Evolutionary conservation across 2,888 invertebrate species (phyloP).

Genomic region (Xestia ashworthii): DNA sequence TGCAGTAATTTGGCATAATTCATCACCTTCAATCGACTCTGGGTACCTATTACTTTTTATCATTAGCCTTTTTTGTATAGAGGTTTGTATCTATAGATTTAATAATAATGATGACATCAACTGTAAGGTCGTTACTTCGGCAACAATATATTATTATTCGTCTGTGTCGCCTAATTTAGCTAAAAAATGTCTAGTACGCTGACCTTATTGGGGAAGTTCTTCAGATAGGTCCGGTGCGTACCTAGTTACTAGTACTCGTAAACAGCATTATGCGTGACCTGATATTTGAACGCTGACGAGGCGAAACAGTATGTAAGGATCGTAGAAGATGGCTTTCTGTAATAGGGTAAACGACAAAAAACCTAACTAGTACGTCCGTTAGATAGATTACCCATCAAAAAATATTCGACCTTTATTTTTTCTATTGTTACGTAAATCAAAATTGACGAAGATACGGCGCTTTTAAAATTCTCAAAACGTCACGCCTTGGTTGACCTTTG

Average conservation of each 20-base stretch:
- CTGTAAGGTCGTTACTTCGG: neutral
- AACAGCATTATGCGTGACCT: neutral
- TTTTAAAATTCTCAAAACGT: too few relatives aligned
- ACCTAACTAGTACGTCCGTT: too few relatives aligned
- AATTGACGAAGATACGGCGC: too few relatives aligned
- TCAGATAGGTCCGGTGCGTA: neutral
- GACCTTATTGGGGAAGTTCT: neutral
- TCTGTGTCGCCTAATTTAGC: neutral
- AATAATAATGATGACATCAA: conserved; percentile 6
- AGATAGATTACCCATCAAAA: too few relatives aligned
- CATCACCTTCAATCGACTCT: conserved; percentile 24
- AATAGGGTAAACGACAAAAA: too few relatives aligned
- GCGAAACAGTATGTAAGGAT: neutral
- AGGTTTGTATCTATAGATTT: neutral
- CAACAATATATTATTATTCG: neutral
- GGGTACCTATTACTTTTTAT: conserved; percentile 9
- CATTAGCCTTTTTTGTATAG: neutral
- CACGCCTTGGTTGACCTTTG: too few relatives aligned
- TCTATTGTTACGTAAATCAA: too few relatives aligned
- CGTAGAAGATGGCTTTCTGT: too few relatives aligned
- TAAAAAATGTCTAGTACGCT: neutral
- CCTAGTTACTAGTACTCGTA: neutral
- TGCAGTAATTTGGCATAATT: neutral
- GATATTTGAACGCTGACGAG: neutral
- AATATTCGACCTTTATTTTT: too few relatives aligned